These are phyloP conservation scores for Dromius quadrimaculatus DNA, from an alignment of 2,888 invertebrate genomes.

Conservation along the genomic window DNA sequence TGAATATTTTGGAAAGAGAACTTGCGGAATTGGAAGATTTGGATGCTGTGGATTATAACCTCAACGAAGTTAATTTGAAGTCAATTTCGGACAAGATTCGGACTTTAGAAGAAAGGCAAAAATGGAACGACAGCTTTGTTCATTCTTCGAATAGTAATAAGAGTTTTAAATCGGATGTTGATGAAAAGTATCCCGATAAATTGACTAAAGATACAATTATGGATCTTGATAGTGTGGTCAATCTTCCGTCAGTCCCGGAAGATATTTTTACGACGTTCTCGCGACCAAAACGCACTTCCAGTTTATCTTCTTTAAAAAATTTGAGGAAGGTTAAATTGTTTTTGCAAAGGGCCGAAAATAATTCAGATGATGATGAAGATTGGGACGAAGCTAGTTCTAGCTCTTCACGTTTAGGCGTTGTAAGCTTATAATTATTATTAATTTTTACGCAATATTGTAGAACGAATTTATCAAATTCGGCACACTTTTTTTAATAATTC, in stretches of 20 bases:
- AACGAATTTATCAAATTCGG: not conserved
- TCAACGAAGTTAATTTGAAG: conserved; percentile 54
- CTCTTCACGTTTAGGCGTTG: conserved; percentile 7
- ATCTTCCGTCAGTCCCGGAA: conserved; percentile 67
- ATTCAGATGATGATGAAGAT: conserved; percentile 65
- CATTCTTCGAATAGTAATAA: conserved; percentile 59
- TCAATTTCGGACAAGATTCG: conserved; percentile 63
- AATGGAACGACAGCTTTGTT: conserved; percentile 24
- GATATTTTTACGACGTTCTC: conserved; percentile 66
- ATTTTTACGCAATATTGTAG: too few relatives aligned
- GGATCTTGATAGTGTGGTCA: conserved; percentile 65
- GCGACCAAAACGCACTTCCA: conserved; percentile 65
- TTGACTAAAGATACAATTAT: conserved; percentile 66
- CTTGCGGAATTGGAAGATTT: conserved; percentile 61
- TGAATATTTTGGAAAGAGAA: conserved; percentile 63
- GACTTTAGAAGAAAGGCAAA: conserved; percentile 60
- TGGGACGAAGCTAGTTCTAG: conserved; percentile 59
- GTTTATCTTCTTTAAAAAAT: conserved; percentile 66
- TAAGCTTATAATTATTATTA: conserved; percentile 14
- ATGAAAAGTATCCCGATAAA: conserved; percentile 68
- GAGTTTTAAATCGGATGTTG: conserved; percentile 65
- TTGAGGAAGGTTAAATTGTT: conserved; percentile 67
- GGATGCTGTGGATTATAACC: conserved; percentile 57
- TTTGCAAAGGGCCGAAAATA: conserved; percentile 65
- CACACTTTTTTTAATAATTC: too few relatives aligned